phyloP scores from a whole-genome alignment of 2,113 vertebrate genomes.

The Silurus asotus region DNA sequence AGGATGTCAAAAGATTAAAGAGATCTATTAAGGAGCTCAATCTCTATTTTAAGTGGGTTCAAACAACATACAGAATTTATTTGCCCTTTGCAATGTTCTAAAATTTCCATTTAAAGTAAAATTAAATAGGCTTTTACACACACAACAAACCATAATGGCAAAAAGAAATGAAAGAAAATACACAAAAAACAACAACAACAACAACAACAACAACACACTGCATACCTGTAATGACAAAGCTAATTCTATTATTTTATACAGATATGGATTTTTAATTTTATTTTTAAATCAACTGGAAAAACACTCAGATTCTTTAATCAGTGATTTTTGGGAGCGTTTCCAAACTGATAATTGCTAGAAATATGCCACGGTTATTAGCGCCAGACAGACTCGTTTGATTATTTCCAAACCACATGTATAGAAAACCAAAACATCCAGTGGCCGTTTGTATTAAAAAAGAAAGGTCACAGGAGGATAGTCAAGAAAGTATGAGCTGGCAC shows the following conservation, averaged over 20 bases:
- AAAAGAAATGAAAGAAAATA: neutral
- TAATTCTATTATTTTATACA: neutral
- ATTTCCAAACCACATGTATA: neutral
- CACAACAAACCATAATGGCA: neutral
- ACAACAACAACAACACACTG: neutral
- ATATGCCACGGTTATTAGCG: neutral
- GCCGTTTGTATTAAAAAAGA: neutral
- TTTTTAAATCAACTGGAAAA: neutral
- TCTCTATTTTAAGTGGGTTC: neutral
- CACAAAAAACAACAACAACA: too few relatives aligned
- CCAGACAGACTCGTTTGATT: neutral
- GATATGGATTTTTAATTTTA: neutral
- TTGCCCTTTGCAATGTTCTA: neutral
- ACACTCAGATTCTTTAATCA: neutral
- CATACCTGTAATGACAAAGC: neutral
- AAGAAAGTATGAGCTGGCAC: neutral
- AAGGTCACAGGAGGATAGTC: neutral
- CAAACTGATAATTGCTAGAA: too few relatives aligned
- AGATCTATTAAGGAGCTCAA: neutral
- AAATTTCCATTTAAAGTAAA: neutral
- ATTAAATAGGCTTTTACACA: neutral
- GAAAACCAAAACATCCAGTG: neutral
- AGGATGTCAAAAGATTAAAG: too few relatives aligned
- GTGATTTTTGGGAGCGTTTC: neutral
- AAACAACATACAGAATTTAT: neutral